Evolutionary conservation across 2,797 vertebrate species (phyloP).

Genomic region (Myotis myotis): DNA sequence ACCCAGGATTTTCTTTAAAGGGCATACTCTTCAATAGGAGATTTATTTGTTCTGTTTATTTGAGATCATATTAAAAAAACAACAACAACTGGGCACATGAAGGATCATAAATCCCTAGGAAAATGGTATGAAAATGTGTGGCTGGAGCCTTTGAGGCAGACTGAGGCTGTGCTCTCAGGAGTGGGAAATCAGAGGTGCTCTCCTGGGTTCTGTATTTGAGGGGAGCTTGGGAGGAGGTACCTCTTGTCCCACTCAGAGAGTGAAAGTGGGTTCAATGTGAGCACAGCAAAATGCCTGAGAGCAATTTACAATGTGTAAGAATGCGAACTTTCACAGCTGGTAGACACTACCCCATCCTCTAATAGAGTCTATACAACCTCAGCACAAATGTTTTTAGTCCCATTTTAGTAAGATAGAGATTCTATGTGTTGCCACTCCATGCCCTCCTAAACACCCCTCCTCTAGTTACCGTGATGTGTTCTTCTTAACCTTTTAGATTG

Average conservation of each 20-base stretch:
- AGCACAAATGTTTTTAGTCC: background rate
- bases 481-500: background rate
- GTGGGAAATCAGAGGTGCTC: background rate
- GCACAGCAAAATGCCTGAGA: background rate
- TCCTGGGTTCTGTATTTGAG: background rate
- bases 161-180: background rate
- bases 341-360: background rate
- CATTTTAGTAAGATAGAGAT: background rate
- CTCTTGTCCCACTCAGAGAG: background rate
- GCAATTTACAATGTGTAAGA: background rate
- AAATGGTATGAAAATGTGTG: background rate
- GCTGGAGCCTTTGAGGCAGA: background rate
- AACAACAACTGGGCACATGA: background rate
- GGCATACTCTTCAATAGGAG: slow-evolving; percentile 4
- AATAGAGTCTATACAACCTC: background rate
- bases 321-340: background rate
- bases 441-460: background rate
- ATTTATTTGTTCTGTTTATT: slow-evolving; percentile 42
- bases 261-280: background rate
- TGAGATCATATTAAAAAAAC: slow-evolving; percentile 12
- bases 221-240: background rate
- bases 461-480: background rate
- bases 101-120: background rate
- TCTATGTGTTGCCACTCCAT: background rate
- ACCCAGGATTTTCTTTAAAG: slow-evolving; percentile 10